phyloP scores from a whole-genome alignment of 2,888 invertebrate species.

The Microplitis deprimator region DNA sequence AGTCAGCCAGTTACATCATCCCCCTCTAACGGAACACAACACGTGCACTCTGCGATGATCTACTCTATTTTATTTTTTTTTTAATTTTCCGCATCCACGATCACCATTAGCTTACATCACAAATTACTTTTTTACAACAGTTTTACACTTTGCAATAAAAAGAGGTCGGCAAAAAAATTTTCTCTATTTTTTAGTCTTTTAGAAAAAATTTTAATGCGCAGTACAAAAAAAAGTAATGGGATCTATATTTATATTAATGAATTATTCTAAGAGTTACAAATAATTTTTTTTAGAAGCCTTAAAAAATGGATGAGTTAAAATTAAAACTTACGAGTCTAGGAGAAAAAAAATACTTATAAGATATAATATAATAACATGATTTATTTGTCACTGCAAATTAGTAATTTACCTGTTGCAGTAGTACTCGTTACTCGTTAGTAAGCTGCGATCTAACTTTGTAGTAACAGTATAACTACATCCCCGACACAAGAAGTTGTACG shows the following conservation, averaged over 20 bases:
- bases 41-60: constrained; percentile 9
- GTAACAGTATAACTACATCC: constrained; percentile 7
- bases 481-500: constrained; percentile 6
- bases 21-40: constrained; percentile 18
- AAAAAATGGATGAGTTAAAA: neutral
- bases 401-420: constrained; percentile 31
- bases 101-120: constrained; percentile 29
- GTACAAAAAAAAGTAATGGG: neutral
- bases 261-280: too few relatives aligned
- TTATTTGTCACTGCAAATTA: constrained; percentile 23
- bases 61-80: constrained; percentile 38
- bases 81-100: constrained; percentile 37
- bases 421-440: constrained; percentile 15
- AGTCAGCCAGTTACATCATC: constrained; percentile 42
- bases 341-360: neutral
- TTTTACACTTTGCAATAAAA: neutral
- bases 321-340: neutral
- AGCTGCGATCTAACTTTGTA: constrained; percentile 22
- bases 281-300: too few relatives aligned
- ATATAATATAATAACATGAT: neutral
- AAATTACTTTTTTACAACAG: neutral
- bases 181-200: neutral
- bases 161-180: constrained; percentile 18
- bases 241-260: neutral
- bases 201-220: neutral